These are phyloP conservation scores for Prosapia bicincta DNA, from an alignment of 2,888 invertebrate species.

Conservation along the genomic window DNA sequence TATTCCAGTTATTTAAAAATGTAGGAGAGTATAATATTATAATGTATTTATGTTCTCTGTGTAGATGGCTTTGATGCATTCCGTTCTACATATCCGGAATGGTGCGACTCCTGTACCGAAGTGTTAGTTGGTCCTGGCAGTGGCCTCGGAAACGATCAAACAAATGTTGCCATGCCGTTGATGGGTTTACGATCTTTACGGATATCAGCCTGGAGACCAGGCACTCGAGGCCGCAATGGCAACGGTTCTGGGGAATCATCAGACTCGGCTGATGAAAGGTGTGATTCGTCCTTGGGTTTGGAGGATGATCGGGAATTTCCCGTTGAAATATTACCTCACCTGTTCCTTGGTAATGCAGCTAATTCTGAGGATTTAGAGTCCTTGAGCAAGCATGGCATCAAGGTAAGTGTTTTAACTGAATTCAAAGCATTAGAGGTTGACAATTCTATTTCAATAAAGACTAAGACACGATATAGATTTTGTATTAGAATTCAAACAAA, in stretches of 20 bases:
- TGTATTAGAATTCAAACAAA: no score
- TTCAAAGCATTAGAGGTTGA: background rate
- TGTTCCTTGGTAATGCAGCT: constrained; percentile 92
- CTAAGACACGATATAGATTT: no score
- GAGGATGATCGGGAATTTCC: constrained; percentile 78
- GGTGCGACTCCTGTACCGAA: constrained; percentile 79
- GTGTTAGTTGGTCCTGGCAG: constrained; percentile 53
- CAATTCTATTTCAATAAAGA: no score
- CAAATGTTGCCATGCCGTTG: constrained; percentile 57
- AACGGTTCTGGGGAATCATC: constrained; percentile 38
- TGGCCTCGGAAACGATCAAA: constrained; percentile 36
- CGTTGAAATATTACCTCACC: constrained; percentile 89
- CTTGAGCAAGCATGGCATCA: constrained; percentile 84
- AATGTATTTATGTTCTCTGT: constrained; percentile 40
- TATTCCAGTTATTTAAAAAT: background rate
- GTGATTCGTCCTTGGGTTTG: constrained; percentile 53
- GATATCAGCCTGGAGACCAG: constrained; percentile 22
- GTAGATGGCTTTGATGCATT: constrained; percentile 85
- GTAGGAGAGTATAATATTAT: background rate
- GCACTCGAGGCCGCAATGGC: background rate
- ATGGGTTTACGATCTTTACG: constrained; percentile 51
- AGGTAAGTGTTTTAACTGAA: no score
- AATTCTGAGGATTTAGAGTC: constrained; percentile 90
- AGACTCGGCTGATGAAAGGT: constrained; percentile 48
- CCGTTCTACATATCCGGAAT: constrained; percentile 81